Evolutionary conservation across 2,113 vertebrate species (phyloP).

Genomic region (Megaptera novaeangliae): DNA sequence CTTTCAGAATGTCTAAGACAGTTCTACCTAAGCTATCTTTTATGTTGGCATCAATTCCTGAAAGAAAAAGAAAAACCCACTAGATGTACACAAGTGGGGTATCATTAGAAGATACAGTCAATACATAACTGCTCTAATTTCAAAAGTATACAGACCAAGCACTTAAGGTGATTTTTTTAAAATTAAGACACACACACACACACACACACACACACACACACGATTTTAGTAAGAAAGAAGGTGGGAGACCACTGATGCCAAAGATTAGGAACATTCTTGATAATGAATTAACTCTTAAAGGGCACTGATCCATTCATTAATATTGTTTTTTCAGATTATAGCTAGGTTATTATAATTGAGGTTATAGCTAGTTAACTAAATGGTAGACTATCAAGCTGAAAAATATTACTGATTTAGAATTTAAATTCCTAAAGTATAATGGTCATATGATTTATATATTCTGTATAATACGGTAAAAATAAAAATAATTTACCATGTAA

Average conservation of each 20-base stretch:
- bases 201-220: neutral
- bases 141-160: neutral
- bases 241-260: neutral
- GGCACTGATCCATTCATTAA: neutral
- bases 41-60: slow-evolving; percentile 94
- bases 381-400: neutral
- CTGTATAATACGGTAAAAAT: neutral
- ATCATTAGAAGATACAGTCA: neutral
- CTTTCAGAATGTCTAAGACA: slow-evolving; percentile 92
- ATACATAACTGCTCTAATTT: neutral
- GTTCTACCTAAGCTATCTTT: slow-evolving; percentile 91
- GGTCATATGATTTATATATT: neutral
- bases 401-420: slow-evolving; percentile 5
- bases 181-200: neutral
- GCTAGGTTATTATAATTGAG: neutral
- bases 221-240: slow-evolving; percentile 24
- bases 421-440: neutral
- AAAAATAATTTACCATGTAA: neutral
- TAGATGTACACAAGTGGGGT: neutral
- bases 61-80: slow-evolving; percentile 71
- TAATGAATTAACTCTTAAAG: neutral
- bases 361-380: neutral
- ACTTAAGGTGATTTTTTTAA: neutral
- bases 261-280: neutral
- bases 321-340: neutral